phyloP scores from a whole-genome alignment of 2,113 vertebrate species.

The Pogona vitticeps region DNA sequence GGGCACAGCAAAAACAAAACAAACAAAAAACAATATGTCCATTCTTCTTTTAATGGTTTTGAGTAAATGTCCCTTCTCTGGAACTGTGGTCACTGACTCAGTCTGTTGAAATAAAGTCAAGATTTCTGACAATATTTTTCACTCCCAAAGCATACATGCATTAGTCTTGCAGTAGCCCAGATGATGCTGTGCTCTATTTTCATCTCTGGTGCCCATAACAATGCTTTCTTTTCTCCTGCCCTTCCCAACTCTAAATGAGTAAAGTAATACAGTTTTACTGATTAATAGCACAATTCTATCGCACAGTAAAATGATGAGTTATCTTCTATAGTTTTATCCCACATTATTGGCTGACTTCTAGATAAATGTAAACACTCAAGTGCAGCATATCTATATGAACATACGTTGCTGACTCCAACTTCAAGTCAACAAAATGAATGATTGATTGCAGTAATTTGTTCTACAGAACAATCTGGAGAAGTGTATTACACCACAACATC shows the following conservation, averaged over 20 bases:
- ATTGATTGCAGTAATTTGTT: no score
- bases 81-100: background rate
- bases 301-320: no score
- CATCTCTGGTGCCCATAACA: background rate
- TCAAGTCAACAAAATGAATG: no score
- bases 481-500: no score
- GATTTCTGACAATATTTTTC: background rate
- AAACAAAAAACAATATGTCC: background rate
- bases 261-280: no score
- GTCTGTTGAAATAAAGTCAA: background rate
- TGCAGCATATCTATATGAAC: no score
- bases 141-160: background rate
- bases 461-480: no score
- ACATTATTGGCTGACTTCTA: no score
- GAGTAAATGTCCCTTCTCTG: background rate
- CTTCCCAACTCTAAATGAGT: no score
- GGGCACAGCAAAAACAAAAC: background rate
- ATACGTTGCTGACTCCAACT: background rate
- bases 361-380: no score
- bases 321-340: no score
- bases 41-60: background rate
- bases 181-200: background rate
- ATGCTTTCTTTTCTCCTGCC: background rate
- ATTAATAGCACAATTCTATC: no score
- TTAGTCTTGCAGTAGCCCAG: background rate